These are phyloP conservation scores for Capra hircus DNA, from an alignment of 2,113 vertebrate genomes.

Conservation along the genomic window DNA sequence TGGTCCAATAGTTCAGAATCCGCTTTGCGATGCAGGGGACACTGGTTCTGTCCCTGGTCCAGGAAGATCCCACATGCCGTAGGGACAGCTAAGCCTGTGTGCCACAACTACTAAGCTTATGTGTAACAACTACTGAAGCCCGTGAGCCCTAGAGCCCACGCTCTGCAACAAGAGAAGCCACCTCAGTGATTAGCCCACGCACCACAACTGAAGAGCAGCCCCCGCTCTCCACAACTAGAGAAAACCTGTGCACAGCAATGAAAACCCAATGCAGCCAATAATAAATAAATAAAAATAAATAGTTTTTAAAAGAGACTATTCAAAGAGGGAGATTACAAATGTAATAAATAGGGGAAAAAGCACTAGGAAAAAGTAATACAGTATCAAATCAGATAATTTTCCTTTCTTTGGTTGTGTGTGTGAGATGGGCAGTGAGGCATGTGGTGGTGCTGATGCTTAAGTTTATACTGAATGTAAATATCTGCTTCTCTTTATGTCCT, in stretches of 20 bases:
- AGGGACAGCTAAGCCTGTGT: neutral
- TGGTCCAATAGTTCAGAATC: neutral
- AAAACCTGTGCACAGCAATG: neutral
- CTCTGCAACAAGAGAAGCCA: neutral
- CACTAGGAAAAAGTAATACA: neutral
- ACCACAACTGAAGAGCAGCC: neutral
- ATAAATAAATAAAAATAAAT: neutral
- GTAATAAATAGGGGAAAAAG: neutral
- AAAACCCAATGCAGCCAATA: neutral
- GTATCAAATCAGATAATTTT: neutral
- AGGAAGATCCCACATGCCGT: neutral
- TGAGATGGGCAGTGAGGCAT: neutral
- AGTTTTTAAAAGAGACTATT: neutral
- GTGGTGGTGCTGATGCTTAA: neutral
- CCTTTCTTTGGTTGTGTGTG: neutral
- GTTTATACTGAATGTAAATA: neutral
- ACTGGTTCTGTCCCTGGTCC: neutral
- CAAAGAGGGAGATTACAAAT: neutral
- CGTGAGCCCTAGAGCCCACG: neutral
- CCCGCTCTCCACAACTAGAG: neutral
- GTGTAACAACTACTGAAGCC: neutral
- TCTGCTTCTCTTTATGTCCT: slow-evolving; percentile 58
- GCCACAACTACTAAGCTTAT: neutral
- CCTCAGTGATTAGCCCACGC: neutral
- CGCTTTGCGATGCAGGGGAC: neutral